Conservation (phyloP, 2,797 vertebrate species). For the Cephalopachus bancanus region DNA sequence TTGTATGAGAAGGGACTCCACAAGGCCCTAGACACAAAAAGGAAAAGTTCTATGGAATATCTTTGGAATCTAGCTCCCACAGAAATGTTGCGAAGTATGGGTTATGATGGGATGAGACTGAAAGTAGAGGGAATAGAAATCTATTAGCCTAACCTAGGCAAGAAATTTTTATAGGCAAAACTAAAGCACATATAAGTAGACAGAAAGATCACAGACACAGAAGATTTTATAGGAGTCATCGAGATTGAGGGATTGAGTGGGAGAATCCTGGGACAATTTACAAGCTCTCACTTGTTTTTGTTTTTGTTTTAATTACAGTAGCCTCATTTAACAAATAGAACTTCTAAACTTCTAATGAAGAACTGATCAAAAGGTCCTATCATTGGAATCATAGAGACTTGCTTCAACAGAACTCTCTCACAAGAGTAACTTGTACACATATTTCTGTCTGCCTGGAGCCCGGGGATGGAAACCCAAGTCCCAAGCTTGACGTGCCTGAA, state of each 20-base stretch:
- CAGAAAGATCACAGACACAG: not conserved
- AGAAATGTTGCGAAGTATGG: not conserved
- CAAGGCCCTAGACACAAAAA: not conserved
- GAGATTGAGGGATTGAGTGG: not conserved
- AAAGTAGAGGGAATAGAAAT: not conserved
- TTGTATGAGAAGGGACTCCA: not conserved
- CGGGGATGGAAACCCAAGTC: not conserved
- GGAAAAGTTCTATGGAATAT: not conserved
- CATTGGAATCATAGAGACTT: not conserved
- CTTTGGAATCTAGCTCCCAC: not conserved
- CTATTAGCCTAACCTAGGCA: not conserved
- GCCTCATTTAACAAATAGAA: not conserved
- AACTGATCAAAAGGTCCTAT: not conserved
- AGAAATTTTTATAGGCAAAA: not conserved
- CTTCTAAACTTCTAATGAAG: not conserved
- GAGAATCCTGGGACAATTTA: not conserved
- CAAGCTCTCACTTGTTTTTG: not conserved
- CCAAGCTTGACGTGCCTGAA: not conserved
- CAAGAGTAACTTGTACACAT: not conserved
- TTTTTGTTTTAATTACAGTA: not conserved
- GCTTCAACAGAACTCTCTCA: not conserved
- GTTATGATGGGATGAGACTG: not conserved
- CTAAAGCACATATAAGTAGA: not conserved
- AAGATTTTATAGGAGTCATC: not conserved
- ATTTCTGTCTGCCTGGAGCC: not conserved